Base-by-base conservation (phyloP, 2,888 invertebrate species). In the Spodoptera exigua region DNA sequence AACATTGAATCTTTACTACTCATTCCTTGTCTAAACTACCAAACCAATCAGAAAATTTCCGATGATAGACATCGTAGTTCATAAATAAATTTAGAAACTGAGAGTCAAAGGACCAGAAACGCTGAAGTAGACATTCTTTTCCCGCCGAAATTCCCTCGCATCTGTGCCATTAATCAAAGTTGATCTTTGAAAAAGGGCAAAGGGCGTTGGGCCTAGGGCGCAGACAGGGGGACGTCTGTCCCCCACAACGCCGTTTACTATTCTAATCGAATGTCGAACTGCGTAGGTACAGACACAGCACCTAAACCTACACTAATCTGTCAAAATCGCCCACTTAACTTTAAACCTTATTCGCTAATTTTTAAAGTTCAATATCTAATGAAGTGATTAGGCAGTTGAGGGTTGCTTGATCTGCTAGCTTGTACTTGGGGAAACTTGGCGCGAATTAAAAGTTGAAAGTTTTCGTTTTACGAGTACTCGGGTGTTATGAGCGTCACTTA, bases 141-240 rank as follows among this genome's bases (percentile, higher is more conserved):
- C 56, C 62, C 64, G 65, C 68, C 61, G n/a, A 71, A 65, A 61
- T 32, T 16, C 37, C 12, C 44, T 27, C 65, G 34, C 21, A 11
- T 69, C 75, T 78, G 56, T 40, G 10, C 14, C 43, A 59, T 60
- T 44, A 49, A 59, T 55, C 64, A 63, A 49, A 45, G 17, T 56
- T 81, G 69, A 10, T 89, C 87, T 88, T 39, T 86, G 86, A 1
- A 58, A 66, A 82, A 87, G 86, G 87, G 87, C 86, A 80, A 78
- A 86, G 87, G 83, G 86, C 73, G 75, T 48, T 63, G 60, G 57
- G 72, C 66, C 73, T 64, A 73, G 81, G 79, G 78, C 79, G 77
- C 81, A 84, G 82, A 83, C 84, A 75, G 77, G 79, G 78, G 74
- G 78, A 53, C 74, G 81, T 76, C 80, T 78, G 77, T 69, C 76